Evolutionary conservation across 2,888 invertebrate species (phyloP), one percentile per base, ranked within the genome.

Genomic region (Heliothis peltigera): DNA sequence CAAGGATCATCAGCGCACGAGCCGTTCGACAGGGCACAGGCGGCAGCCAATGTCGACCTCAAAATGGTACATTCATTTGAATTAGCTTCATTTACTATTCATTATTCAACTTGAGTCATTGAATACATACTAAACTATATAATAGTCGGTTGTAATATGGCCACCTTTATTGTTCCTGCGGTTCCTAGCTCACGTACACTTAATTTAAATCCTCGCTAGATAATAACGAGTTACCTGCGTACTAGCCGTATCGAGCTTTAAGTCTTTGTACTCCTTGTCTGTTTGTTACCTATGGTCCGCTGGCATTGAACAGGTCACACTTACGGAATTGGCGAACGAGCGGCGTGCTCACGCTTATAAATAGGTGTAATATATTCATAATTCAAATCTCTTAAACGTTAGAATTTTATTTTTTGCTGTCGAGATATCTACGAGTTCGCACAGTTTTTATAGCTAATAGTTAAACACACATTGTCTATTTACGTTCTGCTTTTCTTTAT

Each of bases 1-100:
- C 97, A 97, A 92, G 97, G 97, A 87, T 97, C 98, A 81, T 97
- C 97, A 87, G 96, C 96, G 80, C 98, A 98, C 92, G 97, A 97
- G 92, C 97, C 98, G 82, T 95, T 98, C 90, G 97, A 97, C 89
- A 96, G 97, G 90, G 96, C 96, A 74, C 94, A 95, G 82, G 91
- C 91, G 76, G 91, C 95, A 70, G 95, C 93, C 76, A 89, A 91
- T 81, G 79, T 89, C 67, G 94, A 95, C 83, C 91, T 95, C 72
- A 95, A 95, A 92, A 95, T 94, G 95, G 95, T 95, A 88, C 74
- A 77, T 54, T 80, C 74, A 81, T 84, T 86, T 82, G 64, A 81
- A 81, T 82, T 81, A 73, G 71, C 81, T 80, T 85, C 67, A 82
- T 87, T 83, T 74, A 67, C 67, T 81, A 86, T 85, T 85, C 82